These are phyloP conservation scores for Galeopsomyia nigrocyanea DNA, from an alignment of 2,888 invertebrate genomes.

Conservation along the genomic window DNA sequence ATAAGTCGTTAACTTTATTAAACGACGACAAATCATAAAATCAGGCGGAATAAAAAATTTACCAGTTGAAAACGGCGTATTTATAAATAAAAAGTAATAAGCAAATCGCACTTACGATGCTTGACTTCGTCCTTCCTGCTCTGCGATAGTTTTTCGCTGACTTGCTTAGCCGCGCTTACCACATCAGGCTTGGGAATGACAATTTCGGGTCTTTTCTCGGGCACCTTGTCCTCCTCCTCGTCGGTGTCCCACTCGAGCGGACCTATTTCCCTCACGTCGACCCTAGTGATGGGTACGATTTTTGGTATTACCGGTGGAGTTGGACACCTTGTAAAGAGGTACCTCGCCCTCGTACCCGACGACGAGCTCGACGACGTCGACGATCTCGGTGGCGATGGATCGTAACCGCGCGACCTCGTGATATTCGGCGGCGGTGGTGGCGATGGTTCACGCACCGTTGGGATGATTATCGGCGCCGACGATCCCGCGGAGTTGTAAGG, in stretches of 20 bases:
- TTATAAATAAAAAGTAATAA: too few relatives aligned
- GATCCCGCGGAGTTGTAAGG: constrained; percentile 42
- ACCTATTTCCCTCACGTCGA: constrained; percentile 27
- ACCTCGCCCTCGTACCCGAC: background rate
- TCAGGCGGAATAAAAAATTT: too few relatives aligned
- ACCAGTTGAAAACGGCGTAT: too few relatives aligned
- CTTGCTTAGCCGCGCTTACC: constrained; percentile 19
- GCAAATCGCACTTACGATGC: constrained; percentile 19
- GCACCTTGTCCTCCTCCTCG: constrained; percentile 3
- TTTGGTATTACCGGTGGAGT: constrained; percentile 14
- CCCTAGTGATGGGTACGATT: constrained; percentile 27
- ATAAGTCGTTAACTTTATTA: too few relatives aligned
- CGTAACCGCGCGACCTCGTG: constrained; percentile 57
- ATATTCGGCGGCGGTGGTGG: constrained; percentile 62
- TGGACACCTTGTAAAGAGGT: constrained; percentile 1
- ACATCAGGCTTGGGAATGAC: constrained; percentile 20
- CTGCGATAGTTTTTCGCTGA: background rate
- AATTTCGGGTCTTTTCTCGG: constrained; percentile 12
- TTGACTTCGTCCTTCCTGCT: constrained; percentile 27
- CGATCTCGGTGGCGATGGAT: background rate
- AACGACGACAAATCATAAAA: too few relatives aligned
- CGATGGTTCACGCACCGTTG: constrained; percentile 50
- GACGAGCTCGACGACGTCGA: background rate
- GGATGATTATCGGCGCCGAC: constrained; percentile 67
- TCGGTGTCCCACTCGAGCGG: constrained; percentile 45